Conservation (phyloP, 2,888 invertebrate species). For the Hermaeophaga mercurialis region DNA sequence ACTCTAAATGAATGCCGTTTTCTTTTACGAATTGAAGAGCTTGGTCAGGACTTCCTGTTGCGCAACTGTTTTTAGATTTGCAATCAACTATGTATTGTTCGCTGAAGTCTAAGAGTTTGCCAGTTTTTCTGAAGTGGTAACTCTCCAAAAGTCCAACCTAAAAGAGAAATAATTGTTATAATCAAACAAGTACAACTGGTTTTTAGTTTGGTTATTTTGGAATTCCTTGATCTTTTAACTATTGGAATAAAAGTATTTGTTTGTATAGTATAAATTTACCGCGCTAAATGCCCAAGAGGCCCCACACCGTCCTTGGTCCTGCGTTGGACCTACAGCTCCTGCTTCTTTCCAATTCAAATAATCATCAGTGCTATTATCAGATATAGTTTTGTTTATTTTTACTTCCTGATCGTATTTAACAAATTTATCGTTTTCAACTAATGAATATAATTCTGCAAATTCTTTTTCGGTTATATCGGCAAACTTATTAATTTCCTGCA, state of each 20-base stretch:
- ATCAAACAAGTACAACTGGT: no score
- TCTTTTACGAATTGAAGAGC: constrained; percentile 22
- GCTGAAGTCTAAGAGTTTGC: constrained; percentile 20
- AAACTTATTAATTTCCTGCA: constrained; percentile 18
- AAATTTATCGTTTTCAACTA: background rate
- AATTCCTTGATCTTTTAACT: no score
- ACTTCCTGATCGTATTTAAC: background rate
- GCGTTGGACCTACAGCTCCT: constrained; percentile 27
- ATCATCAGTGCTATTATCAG: background rate
- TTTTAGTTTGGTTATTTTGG: no score
- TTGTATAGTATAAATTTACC: constrained; percentile 16
- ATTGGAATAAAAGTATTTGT: background rate
- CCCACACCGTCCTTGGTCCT: constrained; percentile 32
- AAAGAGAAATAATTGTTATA: no score
- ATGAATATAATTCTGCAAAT: constrained; percentile 9
- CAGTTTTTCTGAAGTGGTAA: constrained; percentile 20
- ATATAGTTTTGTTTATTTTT: constrained; percentile 1
- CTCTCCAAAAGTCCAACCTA: constrained; percentile 26
- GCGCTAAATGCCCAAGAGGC: constrained; percentile 33
- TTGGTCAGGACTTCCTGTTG: constrained; percentile 16
- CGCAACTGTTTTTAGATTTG: constrained; percentile 17
- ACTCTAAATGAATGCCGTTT: constrained; percentile 21
- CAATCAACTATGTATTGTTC: constrained; percentile 42
- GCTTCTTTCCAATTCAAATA: constrained; percentile 26
- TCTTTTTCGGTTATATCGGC: constrained; percentile 16